A percentile compares a stretch with the other conserved stretches of the same genome.
phyloP scores from a whole-genome alignment of 1,140 invertebrate genomes.

The Magallana gigas region DNA sequence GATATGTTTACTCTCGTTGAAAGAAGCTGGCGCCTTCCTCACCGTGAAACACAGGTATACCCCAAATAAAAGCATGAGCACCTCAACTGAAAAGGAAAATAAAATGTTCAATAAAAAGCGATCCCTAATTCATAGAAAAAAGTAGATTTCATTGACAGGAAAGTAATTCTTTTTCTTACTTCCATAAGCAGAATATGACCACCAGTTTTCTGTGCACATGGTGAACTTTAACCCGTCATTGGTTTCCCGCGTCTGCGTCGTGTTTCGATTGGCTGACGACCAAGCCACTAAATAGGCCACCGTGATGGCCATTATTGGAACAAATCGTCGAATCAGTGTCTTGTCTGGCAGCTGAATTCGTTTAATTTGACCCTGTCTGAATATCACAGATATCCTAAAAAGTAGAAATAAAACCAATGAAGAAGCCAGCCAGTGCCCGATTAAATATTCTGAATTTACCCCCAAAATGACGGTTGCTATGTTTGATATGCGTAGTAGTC shows the following conservation, averaged over 20 bases:
- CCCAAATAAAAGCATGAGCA: conserved; percentile 93
- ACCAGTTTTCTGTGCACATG: conserved; percentile 63
- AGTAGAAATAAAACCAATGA: conserved; percentile 46
- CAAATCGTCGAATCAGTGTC: conserved; percentile 94
- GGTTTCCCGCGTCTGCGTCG: conserved; percentile 81
- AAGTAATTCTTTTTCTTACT: conserved; percentile 50
- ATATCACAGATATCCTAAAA: conserved; percentile 92
- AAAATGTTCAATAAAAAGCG: not conserved
- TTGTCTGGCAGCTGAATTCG: conserved; percentile 94
- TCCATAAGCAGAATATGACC: conserved; percentile 65
- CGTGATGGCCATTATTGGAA: conserved; percentile 92
- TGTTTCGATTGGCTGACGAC: conserved; percentile 87
- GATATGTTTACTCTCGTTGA: conserved; percentile 94
- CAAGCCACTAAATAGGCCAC: conserved; percentile 92
- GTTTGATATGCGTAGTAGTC: no score
- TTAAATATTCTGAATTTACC: not conserved
- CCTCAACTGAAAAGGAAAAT: conserved; percentile 84
- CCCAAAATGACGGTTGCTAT: no score
- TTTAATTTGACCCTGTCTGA: conserved; percentile 94
- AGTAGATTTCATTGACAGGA: not conserved
- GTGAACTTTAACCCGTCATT: conserved; percentile 66
- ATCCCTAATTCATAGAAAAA: conserved; percentile 17
- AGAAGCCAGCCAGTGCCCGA: not conserved
- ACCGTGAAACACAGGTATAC: conserved; percentile 93
- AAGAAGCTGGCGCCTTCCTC: conserved; percentile 92